Base-by-base conservation (phyloP, 2,888 invertebrate genomes). In the Mystacides longicornis region DNA sequence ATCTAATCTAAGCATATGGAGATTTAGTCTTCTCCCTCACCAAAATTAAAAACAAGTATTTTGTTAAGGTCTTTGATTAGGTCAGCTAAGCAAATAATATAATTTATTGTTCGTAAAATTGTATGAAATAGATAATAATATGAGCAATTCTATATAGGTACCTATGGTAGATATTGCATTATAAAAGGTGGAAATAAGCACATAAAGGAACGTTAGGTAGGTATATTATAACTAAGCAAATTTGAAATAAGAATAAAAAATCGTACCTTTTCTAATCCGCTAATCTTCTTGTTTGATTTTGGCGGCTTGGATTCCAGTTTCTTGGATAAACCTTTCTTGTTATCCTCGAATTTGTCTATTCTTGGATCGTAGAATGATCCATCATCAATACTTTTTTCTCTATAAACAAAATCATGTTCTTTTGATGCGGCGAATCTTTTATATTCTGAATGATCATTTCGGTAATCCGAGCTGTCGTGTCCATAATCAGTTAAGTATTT, bases 181-280 rank as follows among this genome's bases (percentile, higher is more conserved):
- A n/a, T n/a, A n/a, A n/a, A n/a, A n/a, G n/a, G n/a, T n/a, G n/a
- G n/a, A n/a, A n/a, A n/a, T n/a, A n/a, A n/a, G n/a, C n/a, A n/a
- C n/a, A n/a, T n/a, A n/a, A n/a, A n/a, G n/a, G n/a, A n/a, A n/a
- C n/a, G n/a, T n/a, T n/a, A n/a, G n/a, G n/a, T n/a, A n/a, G n/a
- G n/a, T n/a, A n/a, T n/a, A n/a, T n/a, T n/a, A n/a, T n/a, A n/a
- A n/a, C n/a, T n/a, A n/a, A n/a, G n/a, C n/a, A n/a, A n/a, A n/a
- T n/a, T n/a, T n/a, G n/a, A n/a, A 53, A 20, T 55, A 33, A 46
- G 54, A 55, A 11, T 50, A 49, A 21, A 47, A 11, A 23, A 11
- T 63, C 63, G 69, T 71, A 86, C 86, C 77, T 85, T 86, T 71
- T 86, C 86, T 64, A 87, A 79, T 65, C 85, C 81, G 70, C 86